phyloP scores from a whole-genome alignment of 2,888 invertebrate species.

The Megastigmus dorsalis region DNA sequence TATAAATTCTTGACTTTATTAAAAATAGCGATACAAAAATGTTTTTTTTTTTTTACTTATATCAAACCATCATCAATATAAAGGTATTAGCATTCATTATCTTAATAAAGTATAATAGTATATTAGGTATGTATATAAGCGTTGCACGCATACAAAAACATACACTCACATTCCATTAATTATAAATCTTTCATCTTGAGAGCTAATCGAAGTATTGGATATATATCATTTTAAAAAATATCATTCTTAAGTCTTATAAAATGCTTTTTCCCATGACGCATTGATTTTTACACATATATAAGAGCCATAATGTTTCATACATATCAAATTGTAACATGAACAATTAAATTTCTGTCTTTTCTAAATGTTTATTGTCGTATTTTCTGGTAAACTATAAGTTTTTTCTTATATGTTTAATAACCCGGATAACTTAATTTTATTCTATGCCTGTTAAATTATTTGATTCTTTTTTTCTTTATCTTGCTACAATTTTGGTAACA shows the following conservation, averaged over 20 bases:
- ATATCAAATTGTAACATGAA: background rate
- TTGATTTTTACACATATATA: slow-evolving; percentile 54
- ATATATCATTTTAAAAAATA: slow-evolving; percentile 69
- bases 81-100: slow-evolving; percentile 59
- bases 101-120: slow-evolving; percentile 62
- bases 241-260: slow-evolving; percentile 70
- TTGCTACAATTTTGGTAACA: slow-evolving; percentile 19
- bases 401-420: slow-evolving; percentile 21
- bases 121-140: slow-evolving; percentile 50
- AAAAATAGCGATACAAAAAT: slow-evolving; percentile 71
- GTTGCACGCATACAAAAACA: slow-evolving; percentile 52
- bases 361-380: background rate
- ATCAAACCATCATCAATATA: slow-evolving; percentile 64
- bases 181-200: slow-evolving; percentile 65
- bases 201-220: slow-evolving; percentile 39
- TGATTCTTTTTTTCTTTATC: slow-evolving; percentile 13
- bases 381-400: background rate
- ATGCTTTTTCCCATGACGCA: slow-evolving; percentile 58
- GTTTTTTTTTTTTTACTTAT: slow-evolving; percentile 60
- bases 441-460: background rate
- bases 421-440: background rate
- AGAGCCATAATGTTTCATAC: slow-evolving; percentile 35
- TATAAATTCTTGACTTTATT: slow-evolving; percentile 65
- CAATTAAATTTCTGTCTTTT: slow-evolving; percentile 6
- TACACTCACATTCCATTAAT: slow-evolving; percentile 61